A percentile compares a stretch with the other conserved stretches of the same genome.
These are phyloP conservation scores for Ectemnius cavifrons DNA, from an alignment of 2,888 invertebrate species.

Conservation along the genomic window DNA sequence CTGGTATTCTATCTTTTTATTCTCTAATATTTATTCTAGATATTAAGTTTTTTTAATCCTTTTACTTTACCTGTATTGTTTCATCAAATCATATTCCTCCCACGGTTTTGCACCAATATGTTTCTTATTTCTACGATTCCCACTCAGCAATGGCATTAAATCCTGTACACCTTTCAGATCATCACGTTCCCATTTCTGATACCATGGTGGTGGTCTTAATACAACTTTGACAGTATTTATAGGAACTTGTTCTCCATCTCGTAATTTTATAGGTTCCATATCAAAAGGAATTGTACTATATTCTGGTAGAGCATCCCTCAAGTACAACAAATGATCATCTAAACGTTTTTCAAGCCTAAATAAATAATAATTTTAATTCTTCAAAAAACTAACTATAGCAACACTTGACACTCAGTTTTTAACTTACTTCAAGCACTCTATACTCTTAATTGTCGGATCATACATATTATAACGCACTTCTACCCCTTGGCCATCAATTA, in stretches of 20 bases:
- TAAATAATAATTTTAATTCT: slow-evolving; percentile 11
- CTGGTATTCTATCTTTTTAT: too few species aligned
- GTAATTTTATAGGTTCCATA: slow-evolving; percentile 90
- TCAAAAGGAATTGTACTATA: slow-evolving; percentile 95
- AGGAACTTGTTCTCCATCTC: slow-evolving; percentile 88
- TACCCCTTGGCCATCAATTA: slow-evolving; percentile 92
- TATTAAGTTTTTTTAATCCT: too few species aligned
- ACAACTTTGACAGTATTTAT: slow-evolving; percentile 86
- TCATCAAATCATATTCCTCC: slow-evolving; percentile 97
- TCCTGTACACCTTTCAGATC: slow-evolving; percentile 86
- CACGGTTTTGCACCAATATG: slow-evolving; percentile 84
- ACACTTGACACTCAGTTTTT: background rate
- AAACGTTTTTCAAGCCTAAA: slow-evolving; percentile 91
- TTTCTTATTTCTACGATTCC: slow-evolving; percentile 79
- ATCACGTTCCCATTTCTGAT: slow-evolving; percentile 91
- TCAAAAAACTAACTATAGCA: background rate
- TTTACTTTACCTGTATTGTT: slow-evolving; percentile 86
- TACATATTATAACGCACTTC: slow-evolving; percentile 91
- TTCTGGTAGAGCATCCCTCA: slow-evolving; percentile 93
- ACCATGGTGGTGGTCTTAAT: slow-evolving; percentile 92
- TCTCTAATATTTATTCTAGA: too few species aligned
- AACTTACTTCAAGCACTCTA: slow-evolving; percentile 87
- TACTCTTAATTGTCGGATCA: slow-evolving; percentile 92
- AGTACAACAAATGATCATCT: slow-evolving; percentile 92
- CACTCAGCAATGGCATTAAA: slow-evolving; percentile 78